phyloP scores from a whole-genome alignment of 2,113 vertebrate species.

The Laticauda laticaudata region DNA sequence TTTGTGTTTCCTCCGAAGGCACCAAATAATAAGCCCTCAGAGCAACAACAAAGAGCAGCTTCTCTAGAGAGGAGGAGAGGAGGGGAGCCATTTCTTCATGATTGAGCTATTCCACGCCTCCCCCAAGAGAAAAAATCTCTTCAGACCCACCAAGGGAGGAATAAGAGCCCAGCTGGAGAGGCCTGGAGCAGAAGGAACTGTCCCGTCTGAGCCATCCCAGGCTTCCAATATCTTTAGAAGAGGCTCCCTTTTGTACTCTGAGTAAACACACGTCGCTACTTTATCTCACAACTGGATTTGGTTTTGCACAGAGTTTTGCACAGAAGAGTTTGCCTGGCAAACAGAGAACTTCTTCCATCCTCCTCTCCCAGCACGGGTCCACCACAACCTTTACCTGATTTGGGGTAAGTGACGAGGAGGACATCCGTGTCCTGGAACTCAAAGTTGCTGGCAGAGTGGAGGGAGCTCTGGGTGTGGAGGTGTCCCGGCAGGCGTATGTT shows the following conservation, averaged over 20 bases:
- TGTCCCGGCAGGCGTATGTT: slow-evolving; percentile 78
- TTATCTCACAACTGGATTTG: background rate
- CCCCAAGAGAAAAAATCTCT: background rate
- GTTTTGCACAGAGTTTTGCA: background rate
- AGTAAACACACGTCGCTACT: background rate
- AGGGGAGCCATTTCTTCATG: background rate
- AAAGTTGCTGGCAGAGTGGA: slow-evolving; percentile 70
- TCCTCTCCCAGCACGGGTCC: fast-evolving
- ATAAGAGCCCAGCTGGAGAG: background rate
- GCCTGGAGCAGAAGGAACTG: background rate
- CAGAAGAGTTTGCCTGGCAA: background rate
- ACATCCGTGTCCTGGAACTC: slow-evolving; percentile 74
- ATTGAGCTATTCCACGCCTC: background rate
- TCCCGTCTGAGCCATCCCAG: background rate
- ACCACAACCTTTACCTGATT: slow-evolving; percentile 73
- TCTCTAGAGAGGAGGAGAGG: background rate
- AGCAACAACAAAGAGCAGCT: background rate
- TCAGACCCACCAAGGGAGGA: background rate
- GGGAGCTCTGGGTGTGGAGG: slow-evolving; percentile 77
- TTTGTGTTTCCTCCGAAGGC: background rate
- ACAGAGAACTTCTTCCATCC: background rate
- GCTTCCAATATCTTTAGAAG: background rate
- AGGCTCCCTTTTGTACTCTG: background rate
- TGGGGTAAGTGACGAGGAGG: slow-evolving; percentile 82
- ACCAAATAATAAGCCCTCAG: background rate